Evolutionary conservation across 2,888 invertebrate species (phyloP), one percentile per base, ranked within the genome.

Genomic region (Sepiola atlantica): DNA sequence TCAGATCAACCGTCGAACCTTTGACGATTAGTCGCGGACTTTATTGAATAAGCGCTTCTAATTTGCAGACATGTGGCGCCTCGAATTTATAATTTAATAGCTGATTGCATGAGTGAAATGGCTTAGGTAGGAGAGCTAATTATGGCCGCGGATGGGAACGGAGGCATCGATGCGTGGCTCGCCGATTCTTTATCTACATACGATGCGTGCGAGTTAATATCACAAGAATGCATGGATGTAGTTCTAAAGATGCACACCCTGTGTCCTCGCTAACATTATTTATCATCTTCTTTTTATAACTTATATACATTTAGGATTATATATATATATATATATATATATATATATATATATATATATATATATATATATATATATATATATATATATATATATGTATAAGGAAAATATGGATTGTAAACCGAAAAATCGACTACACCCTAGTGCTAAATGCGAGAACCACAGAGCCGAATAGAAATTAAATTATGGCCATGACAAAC

Each of bases 1-100:
- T 16, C 16, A 77, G 32, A 32, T 77, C 77, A 77, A 77, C n/a
- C 77, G 77, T 0, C 77, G n/a, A 77, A n/a, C 77, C 77, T 77
- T n/a, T 77, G 77, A n/a, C 77, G 77, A 77, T 77, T 77, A 77
- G 32, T 77, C 16, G 77, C 77, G 77, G 77, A 16, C 77, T 77
- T 77, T 77, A 77, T 77, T 77, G 77, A 77, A 77, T 77, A 77
- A 77, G 77, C 77, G 77, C 32, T 77, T 77, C 77, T 77, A 77
- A 77, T 77, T 77, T 77, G 77, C 77, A 77, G 77, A 77, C 77
- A 77, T 77, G 77, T 77, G 77, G 77, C 77, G 77, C 77, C 77
- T 77, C 77, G 77, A 77, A 77, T 77, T 77, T 77, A 77, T 77
- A 77, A 77, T 77, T 77, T 77, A 77, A 77, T 77, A 77, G 77